Evolutionary conservation across 1,140 invertebrate species (phyloP), one percentile per base, ranked within the genome.

Genomic region (Drosophila prosaltans): DNA sequence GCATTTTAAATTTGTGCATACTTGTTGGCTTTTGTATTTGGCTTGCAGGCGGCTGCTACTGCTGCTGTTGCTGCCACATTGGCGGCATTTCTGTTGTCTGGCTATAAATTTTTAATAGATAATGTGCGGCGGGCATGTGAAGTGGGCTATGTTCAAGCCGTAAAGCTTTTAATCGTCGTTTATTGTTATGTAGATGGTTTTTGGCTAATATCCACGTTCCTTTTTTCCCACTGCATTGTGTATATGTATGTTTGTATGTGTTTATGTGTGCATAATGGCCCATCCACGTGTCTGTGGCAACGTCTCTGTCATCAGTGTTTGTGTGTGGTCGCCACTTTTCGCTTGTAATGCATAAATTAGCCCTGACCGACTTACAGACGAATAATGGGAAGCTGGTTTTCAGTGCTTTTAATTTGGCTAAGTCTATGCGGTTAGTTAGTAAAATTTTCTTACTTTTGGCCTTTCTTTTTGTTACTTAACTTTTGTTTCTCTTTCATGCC

Each of bases 101-200:
- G 80, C 84, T 72, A 86, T 86, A 86, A 86, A 86, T 86, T 86
- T 86, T 86, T 86, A 86, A 86, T 86, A 86, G 83, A 86, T 86
- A 86, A 86, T 86, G 80, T 86, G 82, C 82, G 83, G 69, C 62
- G 78, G 80, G 75, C 72, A 82, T 80, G 83, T 80, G 79, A 88
- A 83, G 81, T 89, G 83, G 80, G 65, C 72, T 69, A 68, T 72
- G 81, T 69, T 62, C 73, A 72, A 84, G 81, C 74, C 74, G 78
- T 82, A 76, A 80, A 88, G 82, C 82, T 82, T 86, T 88, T 86
- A 86, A 86, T 89, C 83, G 83, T 72, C 84, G 84, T 84, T 86
- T 86, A 86, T 86, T 86, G 83, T 86, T 86, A 86, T 86, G 83
- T 88, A 86, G 83, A 86, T 86, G 88, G 84, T 76, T 59, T 40